Evolutionary conservation across 2,113 vertebrate genomes (phyloP).

Genomic region (Microtus montanus): DNA sequence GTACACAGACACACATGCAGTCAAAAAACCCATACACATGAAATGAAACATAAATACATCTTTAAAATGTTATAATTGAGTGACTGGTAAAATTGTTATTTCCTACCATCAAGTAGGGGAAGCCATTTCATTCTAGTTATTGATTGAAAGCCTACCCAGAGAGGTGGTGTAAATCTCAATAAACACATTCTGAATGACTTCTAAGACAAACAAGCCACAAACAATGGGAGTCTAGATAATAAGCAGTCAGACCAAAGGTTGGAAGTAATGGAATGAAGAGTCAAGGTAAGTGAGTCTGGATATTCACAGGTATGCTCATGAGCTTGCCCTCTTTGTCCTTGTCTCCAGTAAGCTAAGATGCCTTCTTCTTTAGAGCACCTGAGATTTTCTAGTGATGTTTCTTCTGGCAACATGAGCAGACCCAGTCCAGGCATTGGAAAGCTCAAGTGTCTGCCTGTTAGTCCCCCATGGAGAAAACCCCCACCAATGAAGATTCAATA

Average conservation of each 20-base stretch:
- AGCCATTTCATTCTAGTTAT: background rate
- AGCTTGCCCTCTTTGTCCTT: accelerated
- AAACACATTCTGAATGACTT: background rate
- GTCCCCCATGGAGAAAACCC: background rate
- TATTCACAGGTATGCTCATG: background rate
- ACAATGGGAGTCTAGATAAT: background rate
- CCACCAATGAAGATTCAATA: background rate
- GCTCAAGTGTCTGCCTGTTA: background rate
- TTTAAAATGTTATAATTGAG: background rate
- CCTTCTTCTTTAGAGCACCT: background rate
- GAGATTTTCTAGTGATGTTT: background rate
- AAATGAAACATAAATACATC: background rate
- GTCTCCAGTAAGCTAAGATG: accelerated
- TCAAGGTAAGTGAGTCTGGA: background rate
- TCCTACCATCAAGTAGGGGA: background rate
- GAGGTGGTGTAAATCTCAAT: background rate
- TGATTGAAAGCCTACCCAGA: background rate
- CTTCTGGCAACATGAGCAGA: background rate
- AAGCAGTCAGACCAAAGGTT: background rate
- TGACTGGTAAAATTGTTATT: background rate
- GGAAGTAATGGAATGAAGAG: background rate
- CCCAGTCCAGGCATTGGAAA: no score
- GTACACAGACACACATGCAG: background rate
- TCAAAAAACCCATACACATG: no score
- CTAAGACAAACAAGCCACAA: background rate